Percentiles rank a stretch among this genome's conserved stretches.
Conservation (phyloP, 2,888 invertebrate genomes). For the Tanytarsus gracilentus region DNA sequence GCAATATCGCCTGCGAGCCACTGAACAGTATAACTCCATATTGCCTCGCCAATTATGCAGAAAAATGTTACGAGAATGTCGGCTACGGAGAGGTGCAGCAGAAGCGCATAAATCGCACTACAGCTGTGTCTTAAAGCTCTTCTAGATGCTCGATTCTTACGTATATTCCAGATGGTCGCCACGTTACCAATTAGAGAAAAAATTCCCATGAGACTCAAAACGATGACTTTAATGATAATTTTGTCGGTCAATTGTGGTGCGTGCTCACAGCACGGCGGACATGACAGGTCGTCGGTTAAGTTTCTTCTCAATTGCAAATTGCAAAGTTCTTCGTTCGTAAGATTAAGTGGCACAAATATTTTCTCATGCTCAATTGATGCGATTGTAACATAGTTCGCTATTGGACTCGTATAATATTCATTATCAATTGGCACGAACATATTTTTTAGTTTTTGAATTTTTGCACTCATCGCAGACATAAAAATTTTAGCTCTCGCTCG, state of each 20-base stretch:
- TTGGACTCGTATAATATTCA: background rate
- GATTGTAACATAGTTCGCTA: constrained; percentile 13
- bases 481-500: no score
- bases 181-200: constrained; percentile 65
- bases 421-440: constrained; percentile 23
- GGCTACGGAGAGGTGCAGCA: constrained; percentile 72
- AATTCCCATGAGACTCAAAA: constrained; percentile 60
- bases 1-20: constrained; percentile 69
- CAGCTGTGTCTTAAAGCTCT: constrained; percentile 51
- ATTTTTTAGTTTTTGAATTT: background rate
- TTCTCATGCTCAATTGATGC: background rate
- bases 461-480: background rate
- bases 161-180: constrained; percentile 68
- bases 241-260: constrained; percentile 59
- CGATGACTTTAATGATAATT: constrained; percentile 55
- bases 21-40: constrained; percentile 70
- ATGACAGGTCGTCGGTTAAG: background rate
- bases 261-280: constrained; percentile 43
- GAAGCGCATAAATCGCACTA: constrained; percentile 66
- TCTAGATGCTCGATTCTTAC: constrained; percentile 51
- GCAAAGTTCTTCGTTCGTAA: constrained; percentile 16
- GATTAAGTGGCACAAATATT: background rate
- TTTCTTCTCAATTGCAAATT: background rate
- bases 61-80: constrained; percentile 73
- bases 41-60: constrained; percentile 70